These are phyloP conservation scores for Barypeithes pellucidus DNA, from an alignment of 2,888 invertebrate species.

Conservation along the genomic window DNA sequence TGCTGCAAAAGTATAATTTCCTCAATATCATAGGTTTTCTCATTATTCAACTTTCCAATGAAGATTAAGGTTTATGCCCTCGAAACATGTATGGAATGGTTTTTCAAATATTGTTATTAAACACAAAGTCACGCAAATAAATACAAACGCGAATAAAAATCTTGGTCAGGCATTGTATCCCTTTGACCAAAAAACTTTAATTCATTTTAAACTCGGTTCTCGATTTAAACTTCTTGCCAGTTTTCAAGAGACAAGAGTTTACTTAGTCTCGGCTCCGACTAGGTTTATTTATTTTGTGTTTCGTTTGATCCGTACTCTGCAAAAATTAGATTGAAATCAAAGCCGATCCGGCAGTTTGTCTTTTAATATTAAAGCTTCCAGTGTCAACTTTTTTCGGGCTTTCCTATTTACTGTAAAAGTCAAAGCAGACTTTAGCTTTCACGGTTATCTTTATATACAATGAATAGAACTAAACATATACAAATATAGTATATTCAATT, in stretches of 20 bases:
- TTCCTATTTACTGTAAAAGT: background rate
- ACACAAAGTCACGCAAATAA: background rate
- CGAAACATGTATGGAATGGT: too few species aligned
- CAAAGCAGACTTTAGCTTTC: background rate
- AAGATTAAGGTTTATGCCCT: background rate
- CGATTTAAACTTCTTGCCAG: constrained; percentile 21
- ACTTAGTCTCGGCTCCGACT: constrained; percentile 18
- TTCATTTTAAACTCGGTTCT: constrained; percentile 5
- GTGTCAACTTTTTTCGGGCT: background rate
- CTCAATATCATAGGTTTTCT: too few species aligned
- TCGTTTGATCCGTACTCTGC: constrained; percentile 12
- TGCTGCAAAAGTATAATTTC: too few species aligned
- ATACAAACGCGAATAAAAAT: background rate
- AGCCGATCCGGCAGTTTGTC: background rate
- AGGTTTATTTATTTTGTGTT: constrained; percentile 27
- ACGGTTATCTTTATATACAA: background rate
- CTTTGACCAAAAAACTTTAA: background rate
- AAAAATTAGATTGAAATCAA: background rate
- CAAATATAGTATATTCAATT: too few species aligned
- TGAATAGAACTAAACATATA: too few species aligned
- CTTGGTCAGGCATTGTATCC: background rate
- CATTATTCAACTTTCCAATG: too few species aligned
- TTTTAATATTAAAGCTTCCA: constrained; percentile 6
- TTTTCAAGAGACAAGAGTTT: constrained; percentile 21
- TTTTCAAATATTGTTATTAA: background rate